A percentile compares a stretch with the other conserved stretches of the same genome.
These are phyloP conservation scores for Parnassius orleans DNA, from an alignment of 2,888 invertebrate genomes.

Conservation along the genomic window DNA sequence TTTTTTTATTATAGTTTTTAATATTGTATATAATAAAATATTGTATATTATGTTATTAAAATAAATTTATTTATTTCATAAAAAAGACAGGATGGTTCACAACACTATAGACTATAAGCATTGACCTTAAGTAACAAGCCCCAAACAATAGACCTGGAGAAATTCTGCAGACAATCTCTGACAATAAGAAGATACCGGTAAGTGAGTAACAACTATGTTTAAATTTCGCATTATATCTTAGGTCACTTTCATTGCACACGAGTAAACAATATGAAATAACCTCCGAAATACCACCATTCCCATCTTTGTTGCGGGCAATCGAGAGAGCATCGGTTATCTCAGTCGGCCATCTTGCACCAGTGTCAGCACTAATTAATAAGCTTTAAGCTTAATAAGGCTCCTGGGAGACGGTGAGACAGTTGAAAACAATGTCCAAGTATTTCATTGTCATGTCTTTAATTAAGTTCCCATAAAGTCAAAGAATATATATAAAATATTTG, in stretches of 20 bases:
- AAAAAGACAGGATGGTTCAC: too few species aligned
- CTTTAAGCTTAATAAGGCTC: slow-evolving; percentile 11
- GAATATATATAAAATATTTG: slow-evolving; percentile 2
- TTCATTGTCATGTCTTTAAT: slow-evolving; percentile 19
- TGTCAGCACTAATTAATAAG: slow-evolving; percentile 61
- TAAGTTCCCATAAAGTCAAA: slow-evolving; percentile 20
- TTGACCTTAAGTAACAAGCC: slow-evolving; percentile 16
- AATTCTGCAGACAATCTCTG: slow-evolving; percentile 3
- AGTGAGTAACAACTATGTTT: neutral
- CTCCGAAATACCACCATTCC: slow-evolving; percentile 38
- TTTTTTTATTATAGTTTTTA: too few species aligned
- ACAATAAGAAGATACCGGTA: slow-evolving; percentile 12
- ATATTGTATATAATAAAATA: too few species aligned
- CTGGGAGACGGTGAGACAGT: slow-evolving; percentile 7
- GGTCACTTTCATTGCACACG: slow-evolving; percentile 10
- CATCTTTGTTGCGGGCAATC: slow-evolving; percentile 57
- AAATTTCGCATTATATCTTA: slow-evolving; percentile 1
- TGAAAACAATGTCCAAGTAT: slow-evolving; percentile 13
- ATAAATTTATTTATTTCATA: too few species aligned
- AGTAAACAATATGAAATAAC: slow-evolving; percentile 33
- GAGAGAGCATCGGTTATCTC: slow-evolving; percentile 63
- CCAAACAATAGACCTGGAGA: slow-evolving; percentile 16
- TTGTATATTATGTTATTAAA: too few species aligned
- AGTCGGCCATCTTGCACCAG: slow-evolving; percentile 65
- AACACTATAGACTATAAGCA: slow-evolving; percentile 4